These are phyloP conservation scores for Teleopsis dalmanni DNA, from an alignment of 1,140 invertebrate species.

Conservation along the genomic window DNA sequence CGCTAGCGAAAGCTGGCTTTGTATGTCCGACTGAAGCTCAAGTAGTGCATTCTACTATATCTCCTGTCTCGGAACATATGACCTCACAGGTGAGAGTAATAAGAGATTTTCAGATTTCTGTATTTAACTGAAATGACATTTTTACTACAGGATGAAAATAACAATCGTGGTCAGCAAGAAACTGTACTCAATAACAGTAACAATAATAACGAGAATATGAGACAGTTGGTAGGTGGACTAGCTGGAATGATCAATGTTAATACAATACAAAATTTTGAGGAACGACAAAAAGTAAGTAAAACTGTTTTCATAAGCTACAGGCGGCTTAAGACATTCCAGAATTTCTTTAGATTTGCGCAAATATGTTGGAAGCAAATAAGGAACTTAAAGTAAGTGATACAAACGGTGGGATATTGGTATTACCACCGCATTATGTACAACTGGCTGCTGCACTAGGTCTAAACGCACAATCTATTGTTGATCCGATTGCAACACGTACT, in stretches of 20 bases:
- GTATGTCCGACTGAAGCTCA: constrained; percentile 2
- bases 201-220: constrained; percentile 7
- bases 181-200: no score
- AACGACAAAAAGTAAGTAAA: constrained; percentile 29
- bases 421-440: constrained; percentile 40
- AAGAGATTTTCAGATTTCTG: not conserved
- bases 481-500: constrained; percentile 34
- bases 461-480: constrained; percentile 31
- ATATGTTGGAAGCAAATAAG: constrained; percentile 10
- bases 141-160: constrained; percentile 30
- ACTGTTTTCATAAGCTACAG: no score
- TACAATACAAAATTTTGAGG: constrained; percentile 22
- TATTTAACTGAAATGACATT: no score
- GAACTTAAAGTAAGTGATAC: constrained; percentile 11
- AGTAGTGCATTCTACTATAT: constrained; percentile 3
- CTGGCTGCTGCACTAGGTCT: constrained; percentile 35
- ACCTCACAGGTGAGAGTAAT: not conserved
- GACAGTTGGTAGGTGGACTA: constrained; percentile 5
- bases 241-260: constrained; percentile 17
- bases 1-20: not conserved
- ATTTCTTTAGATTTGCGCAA: not conserved
- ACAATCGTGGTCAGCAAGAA: constrained; percentile 29
- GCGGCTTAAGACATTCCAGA: constrained; percentile 20
- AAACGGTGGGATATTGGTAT: constrained; percentile 23
- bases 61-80: not conserved